Evolutionary conservation across 2,888 invertebrate genomes (phyloP).

Genomic region (Cosmia pyralina): DNA sequence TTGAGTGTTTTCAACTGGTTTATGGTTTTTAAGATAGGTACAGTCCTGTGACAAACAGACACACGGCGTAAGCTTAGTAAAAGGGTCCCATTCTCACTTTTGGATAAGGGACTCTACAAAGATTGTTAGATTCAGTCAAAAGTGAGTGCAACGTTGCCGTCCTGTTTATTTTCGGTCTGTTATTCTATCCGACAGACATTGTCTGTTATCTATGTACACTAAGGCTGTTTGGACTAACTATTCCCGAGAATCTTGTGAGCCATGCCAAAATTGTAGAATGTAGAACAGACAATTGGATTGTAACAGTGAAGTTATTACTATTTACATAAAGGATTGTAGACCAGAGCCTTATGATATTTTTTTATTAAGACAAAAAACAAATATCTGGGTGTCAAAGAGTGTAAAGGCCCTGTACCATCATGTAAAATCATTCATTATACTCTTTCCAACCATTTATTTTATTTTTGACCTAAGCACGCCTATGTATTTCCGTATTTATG

Average conservation of each 20-base stretch:
- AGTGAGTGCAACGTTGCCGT: constrained; percentile 20
- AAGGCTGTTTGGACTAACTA: constrained; percentile 45
- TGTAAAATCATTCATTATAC: background rate
- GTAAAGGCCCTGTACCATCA: too few relatives aligned
- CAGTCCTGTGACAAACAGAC: background rate
- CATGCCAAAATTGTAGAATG: constrained; percentile 33
- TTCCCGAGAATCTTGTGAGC: constrained; percentile 45
- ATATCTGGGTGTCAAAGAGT: background rate
- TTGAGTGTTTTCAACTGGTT: background rate
- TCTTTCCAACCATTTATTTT: too few relatives aligned
- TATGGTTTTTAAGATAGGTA: background rate
- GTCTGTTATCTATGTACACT: constrained; percentile 49
- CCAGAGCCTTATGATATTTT: background rate
- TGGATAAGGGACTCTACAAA: background rate
- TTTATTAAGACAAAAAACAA: background rate
- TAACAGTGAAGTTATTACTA: constrained; percentile 2
- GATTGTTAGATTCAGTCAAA: constrained; percentile 18
- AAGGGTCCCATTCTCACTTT: background rate
- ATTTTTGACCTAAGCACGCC: too few relatives aligned
- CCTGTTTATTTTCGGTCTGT: constrained; percentile 44
- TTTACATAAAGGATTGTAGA: background rate
- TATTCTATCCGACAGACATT: constrained; percentile 44
- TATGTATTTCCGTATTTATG: too few relatives aligned
- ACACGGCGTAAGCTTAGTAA: background rate
- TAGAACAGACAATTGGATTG: constrained; percentile 18